Conservation (phyloP, 2,888 invertebrate species). For the Hylaea fasciaria region DNA sequence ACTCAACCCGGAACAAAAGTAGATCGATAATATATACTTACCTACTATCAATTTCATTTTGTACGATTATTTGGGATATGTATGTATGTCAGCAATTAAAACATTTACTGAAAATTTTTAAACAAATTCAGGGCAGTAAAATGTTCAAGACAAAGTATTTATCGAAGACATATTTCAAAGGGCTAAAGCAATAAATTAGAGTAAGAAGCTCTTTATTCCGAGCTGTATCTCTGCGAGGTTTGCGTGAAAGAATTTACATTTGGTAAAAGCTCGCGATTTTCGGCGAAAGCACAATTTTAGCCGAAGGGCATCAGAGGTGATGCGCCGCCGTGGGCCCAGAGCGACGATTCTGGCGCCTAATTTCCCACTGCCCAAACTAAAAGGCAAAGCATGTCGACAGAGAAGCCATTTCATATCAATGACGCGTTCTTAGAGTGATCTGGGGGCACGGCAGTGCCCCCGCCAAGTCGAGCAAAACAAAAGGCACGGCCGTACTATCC, state of each 20-base stretch:
- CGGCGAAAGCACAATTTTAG: conserved; percentile 2
- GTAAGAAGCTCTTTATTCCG: conserved; percentile 13
- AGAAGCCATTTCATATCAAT: no score
- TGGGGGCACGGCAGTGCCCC: no score
- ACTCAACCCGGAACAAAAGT: not conserved
- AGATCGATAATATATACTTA: no score
- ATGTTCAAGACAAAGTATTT: conserved; percentile 13
- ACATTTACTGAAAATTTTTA: not conserved
- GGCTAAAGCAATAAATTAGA: conserved; percentile 23
- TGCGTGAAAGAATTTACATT: conserved; percentile 30
- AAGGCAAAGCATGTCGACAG: no score
- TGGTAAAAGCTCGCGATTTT: conserved; percentile 10
- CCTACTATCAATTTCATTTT: no score
- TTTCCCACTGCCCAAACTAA: no score
- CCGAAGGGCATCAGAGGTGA: conserved; percentile 22
- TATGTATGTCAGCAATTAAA: no score
- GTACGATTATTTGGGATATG: no score
- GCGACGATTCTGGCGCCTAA: no score
- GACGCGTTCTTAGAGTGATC: no score
- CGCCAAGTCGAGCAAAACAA: no score
- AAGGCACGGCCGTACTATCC: no score
- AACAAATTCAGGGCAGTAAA: conserved; percentile 3
- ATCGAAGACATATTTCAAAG: conserved; percentile 16
- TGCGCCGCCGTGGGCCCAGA: not conserved
- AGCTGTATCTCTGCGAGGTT: conserved; percentile 15